Base-by-base conservation (phyloP, 2,888 invertebrate species). In the Atrina japonica region DNA sequence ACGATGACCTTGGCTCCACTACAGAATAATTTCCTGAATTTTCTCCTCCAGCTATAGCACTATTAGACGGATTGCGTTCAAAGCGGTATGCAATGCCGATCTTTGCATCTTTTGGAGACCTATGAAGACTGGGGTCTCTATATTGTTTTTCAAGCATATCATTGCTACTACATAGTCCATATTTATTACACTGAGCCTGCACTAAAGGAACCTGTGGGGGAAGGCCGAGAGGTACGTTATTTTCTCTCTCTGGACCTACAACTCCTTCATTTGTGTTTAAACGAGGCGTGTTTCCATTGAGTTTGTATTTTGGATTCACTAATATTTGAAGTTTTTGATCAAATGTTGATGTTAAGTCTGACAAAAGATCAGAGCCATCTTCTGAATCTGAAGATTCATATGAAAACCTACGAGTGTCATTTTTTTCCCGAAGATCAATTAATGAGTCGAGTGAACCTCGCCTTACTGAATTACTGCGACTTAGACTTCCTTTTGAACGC, bases 391-490 rank as follows among this genome's bases (percentile, higher is more conserved):
- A 80, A 0, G 85, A 85, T 5, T 83, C 83, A 78, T 82, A 84
- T 0, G 84, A 86, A 50, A 76, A 74, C 16, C 84, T 66, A 18
- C 65, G 52, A 6, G 80, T 82, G 30, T 87, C 86, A n/a, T 83
- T 70, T 55, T 77, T 81, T 49, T 88, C 88, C 50, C 87, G 83
- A 60, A 86, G 73, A 72, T 93, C 93, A 76, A 93, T 91, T 16
- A 93, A 86, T 0, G 93, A 93, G 83, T 93, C 93, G 75, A 93
- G 88, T 40, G 93, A 93, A 27, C 93, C 93, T 66, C 92, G 91
- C 58, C 92, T 73, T 14, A 79, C 50, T 9, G 82, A 77, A 60
- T 69, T 76, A 61, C 73, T 76, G 47, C 81, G 73, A 69, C 63
- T 75, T 0, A 83, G 49, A n/a, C 56, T 43, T 14, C 76, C 75